A percentile compares a stretch with the other conserved stretches of the same genome.
These are phyloP conservation scores for Strix aluco DNA, from an alignment of 2,113 vertebrate species.

Conservation along the genomic window DNA sequence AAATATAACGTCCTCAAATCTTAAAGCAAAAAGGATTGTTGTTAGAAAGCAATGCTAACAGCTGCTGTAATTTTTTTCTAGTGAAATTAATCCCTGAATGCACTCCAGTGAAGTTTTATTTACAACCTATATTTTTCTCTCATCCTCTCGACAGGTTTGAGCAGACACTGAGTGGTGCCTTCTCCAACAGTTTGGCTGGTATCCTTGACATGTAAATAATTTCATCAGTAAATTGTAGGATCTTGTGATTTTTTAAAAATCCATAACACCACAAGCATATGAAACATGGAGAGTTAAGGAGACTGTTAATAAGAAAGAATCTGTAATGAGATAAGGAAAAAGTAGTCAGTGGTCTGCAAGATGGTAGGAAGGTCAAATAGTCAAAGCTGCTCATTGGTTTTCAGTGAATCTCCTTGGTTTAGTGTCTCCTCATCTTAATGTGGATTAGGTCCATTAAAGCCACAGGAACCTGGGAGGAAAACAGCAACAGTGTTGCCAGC, in stretches of 20 bases:
- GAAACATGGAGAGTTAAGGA: not conserved
- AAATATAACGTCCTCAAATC: not conserved
- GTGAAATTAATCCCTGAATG: conserved; percentile 9
- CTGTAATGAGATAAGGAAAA: not conserved
- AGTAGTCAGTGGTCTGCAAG: not conserved
- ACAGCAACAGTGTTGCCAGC: not conserved
- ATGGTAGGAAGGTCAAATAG: not conserved
- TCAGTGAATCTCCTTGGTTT: not conserved
- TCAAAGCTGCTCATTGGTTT: not conserved
- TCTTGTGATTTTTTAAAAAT: not conserved
- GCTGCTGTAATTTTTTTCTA: not conserved
- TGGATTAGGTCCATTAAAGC: not conserved
- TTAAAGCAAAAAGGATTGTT: not conserved
- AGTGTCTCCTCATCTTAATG: not conserved
- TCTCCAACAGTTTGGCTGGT: not conserved
- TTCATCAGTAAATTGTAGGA: not conserved
- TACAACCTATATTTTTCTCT: not conserved
- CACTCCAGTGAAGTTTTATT: not conserved
- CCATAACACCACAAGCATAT: fast-evolving
- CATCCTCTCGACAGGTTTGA: not conserved
- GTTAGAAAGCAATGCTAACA: not conserved
- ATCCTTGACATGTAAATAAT: not conserved
- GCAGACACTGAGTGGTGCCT: not conserved
- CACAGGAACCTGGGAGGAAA: not conserved
- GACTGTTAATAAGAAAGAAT: not conserved